Base-by-base conservation (phyloP, 1,140 invertebrate genomes). In the Hyphantria cunea region DNA sequence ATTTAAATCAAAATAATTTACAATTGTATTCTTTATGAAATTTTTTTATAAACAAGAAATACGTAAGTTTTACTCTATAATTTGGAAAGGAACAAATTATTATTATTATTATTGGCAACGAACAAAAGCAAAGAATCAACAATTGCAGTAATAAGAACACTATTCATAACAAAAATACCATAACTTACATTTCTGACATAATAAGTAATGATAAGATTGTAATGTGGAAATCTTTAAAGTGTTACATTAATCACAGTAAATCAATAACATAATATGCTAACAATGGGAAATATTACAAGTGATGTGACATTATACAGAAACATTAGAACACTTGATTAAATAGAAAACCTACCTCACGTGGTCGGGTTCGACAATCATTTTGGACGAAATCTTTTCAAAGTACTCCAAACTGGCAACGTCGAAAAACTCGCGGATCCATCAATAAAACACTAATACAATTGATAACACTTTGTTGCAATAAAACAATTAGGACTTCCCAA, bases 361-460 rank as follows among this genome's bases (percentile, higher is more conserved):
- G 78, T 89, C 88, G 53, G 83, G 76, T 69, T 90, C 88, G 77
- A 90, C 88, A 66, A 90, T 90, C 88, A 90, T 90, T 81, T 84
- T 84, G 73, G 85, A 86, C 74, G 79, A 62, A 86, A 87, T 88
- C 44, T 86, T 89, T 80, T 84, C 78, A 80, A 71, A 69, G 68
- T 83, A 73, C 73, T 76, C 72, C 66, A 75, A 72, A 78, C 75
- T 66, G 55, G 51, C 49, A 62, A 60, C 62, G 65, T 51, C 49
- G 70, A 74, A 74, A 74, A 60, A 68, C 66, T 70, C 64, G 74
- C 49, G 70, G 72, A 88, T 88, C 85, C 86, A 89, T 86, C 72
- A 84, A 88, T 54, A 76, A 59, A 76, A 70, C 82, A 89, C 86
- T 80, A 70, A 63, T 68, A 49, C 58, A 71, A 70, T 63, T 74